A percentile compares a stretch with the other conserved stretches of the same genome.
Conservation (phyloP, 2,888 invertebrate genomes). For the Meganola albula region DNA sequence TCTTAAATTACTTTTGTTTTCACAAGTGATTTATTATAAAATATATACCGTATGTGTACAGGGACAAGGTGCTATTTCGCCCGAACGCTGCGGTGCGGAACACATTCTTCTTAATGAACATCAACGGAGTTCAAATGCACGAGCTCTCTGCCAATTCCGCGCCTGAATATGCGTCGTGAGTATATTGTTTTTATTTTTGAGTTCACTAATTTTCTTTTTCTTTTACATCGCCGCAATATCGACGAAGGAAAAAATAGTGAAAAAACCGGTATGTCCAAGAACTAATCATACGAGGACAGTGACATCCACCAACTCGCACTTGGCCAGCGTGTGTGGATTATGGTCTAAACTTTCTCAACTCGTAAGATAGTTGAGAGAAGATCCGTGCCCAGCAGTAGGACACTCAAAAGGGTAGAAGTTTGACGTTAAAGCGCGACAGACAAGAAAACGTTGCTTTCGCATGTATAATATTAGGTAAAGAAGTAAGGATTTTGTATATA, state of each 20-base stretch:
- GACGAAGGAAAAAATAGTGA: neutral
- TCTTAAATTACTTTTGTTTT: too few species aligned
- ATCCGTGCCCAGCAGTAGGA: too few species aligned
- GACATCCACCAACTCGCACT: too few species aligned
- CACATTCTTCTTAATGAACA: conserved; percentile 73
- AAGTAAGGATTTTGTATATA: too few species aligned
- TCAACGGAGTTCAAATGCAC: conserved; percentile 70
- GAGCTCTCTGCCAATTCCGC: conserved; percentile 61
- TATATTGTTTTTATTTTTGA: conserved; percentile 8
- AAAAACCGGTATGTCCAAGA: neutral
- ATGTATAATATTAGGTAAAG: too few species aligned
- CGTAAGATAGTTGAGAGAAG: too few species aligned
- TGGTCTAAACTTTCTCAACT: too few species aligned
- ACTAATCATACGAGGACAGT: too few species aligned
- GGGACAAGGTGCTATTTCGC: conserved; percentile 69
- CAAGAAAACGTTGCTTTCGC: neutral
- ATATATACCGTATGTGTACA: conserved; percentile 22
- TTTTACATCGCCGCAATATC: too few species aligned
- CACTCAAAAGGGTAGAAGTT: too few species aligned
- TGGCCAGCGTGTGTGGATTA: neutral
- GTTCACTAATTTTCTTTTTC: neutral
- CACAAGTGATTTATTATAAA: neutral
- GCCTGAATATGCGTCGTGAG: conserved; percentile 66
- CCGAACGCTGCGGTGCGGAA: conserved; percentile 69
- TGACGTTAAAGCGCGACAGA: too few species aligned